Evolutionary conservation across 2,797 vertebrate genomes (phyloP).

Genomic region (Bucorvus abyssinicus): DNA sequence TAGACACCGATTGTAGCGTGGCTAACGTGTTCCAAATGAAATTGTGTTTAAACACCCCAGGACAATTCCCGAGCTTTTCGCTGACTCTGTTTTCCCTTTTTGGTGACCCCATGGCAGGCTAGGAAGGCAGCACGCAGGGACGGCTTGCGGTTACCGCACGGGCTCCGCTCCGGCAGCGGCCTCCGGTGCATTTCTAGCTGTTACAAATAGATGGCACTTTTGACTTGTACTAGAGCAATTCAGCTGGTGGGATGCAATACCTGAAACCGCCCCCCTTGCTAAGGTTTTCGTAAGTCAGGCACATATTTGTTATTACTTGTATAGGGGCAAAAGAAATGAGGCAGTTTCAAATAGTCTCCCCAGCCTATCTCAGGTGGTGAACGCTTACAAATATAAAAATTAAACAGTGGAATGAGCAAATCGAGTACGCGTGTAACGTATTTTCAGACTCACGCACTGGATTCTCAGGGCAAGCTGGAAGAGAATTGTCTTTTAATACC

Average conservation of each 20-base stretch:
- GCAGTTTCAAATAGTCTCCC: constrained; percentile 50
- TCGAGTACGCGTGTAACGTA: not conserved
- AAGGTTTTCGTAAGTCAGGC: constrained; percentile 43
- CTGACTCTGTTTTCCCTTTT: not conserved
- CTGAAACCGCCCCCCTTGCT: not conserved
- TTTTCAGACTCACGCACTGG: not conserved
- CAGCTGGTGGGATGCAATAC: not conserved
- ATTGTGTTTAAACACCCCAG: not conserved
- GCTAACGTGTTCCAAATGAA: rapidly evolving
- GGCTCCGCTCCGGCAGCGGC: not conserved
- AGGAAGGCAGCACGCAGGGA: not conserved
- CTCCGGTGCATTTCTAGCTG: constrained; percentile 71
- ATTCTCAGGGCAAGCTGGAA: constrained; percentile 5
- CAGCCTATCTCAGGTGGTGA: constrained; percentile 25
- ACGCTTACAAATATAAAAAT: constrained; percentile 56
- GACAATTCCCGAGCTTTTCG: not conserved
- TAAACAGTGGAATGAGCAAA: not conserved
- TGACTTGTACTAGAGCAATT: constrained; percentile 69
- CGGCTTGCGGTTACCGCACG: not conserved
- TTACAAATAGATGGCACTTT: constrained; percentile 85
- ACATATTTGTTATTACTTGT: constrained; percentile 48
- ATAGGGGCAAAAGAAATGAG: constrained; percentile 66
- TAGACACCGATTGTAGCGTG: rapidly evolving
- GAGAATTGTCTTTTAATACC: constrained; percentile 53
- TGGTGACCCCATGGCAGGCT: not conserved